Conservation (phyloP, 1,140 invertebrate species). For the Triops longicaudatus region DNA sequence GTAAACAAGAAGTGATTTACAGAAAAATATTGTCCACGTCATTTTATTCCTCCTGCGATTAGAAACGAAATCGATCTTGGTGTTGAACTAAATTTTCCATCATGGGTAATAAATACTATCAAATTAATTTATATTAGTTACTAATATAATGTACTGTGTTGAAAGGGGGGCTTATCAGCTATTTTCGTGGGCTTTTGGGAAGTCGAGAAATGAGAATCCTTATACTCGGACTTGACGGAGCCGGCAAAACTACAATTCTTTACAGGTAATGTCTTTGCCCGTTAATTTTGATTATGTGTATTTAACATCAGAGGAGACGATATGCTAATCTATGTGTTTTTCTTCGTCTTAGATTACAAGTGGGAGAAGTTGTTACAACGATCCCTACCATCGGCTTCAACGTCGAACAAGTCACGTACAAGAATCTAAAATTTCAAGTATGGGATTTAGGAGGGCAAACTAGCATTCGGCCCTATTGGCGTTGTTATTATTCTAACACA, state of each 20-base stretch:
- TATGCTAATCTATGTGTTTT: not conserved
- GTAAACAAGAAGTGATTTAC: not conserved
- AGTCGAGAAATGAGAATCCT: conserved; percentile 95
- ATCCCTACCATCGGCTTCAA: conserved; percentile 98
- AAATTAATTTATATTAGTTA: not conserved
- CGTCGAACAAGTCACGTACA: conserved; percentile 93
- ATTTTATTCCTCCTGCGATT: not conserved
- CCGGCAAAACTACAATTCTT: conserved; percentile 97
- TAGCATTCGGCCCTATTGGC: conserved; percentile 97
- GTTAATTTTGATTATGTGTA: not conserved
- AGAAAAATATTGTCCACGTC: conserved; percentile 5
- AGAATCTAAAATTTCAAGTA: conserved; percentile 93
- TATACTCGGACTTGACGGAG: conserved; percentile 94
- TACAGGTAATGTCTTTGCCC: conserved; percentile 54
- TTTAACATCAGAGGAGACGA: not conserved
- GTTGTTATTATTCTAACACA: conserved; percentile 99
- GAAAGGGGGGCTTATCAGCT: conserved; percentile 87
- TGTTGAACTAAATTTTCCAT: not conserved
- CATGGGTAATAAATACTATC: not conserved
- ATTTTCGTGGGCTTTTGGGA: conserved; percentile 85
- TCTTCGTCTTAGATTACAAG: conserved; percentile 63
- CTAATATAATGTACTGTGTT: not conserved
- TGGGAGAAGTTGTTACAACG: conserved; percentile 99
- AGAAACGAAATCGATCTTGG: not conserved
- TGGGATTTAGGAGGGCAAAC: conserved; percentile 99